phyloP scores from a whole-genome alignment of 1,140 invertebrate genomes.

The Thaumetopoea pityocampa region DNA sequence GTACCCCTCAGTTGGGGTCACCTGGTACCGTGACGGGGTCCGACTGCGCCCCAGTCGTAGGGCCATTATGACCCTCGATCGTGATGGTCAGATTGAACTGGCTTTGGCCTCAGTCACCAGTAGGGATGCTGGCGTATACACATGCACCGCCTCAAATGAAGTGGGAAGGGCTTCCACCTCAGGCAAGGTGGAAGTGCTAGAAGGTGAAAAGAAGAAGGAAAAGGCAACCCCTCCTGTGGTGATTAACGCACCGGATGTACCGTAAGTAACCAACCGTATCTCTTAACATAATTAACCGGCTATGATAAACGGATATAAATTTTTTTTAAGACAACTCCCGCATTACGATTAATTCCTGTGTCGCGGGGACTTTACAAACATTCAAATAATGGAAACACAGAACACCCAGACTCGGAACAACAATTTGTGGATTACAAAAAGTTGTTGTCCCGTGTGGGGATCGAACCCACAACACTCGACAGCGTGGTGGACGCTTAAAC shows the following conservation, averaged over 20 bases:
- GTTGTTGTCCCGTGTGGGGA: too few relatives aligned
- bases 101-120: conserved; percentile 79
- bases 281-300: not conserved
- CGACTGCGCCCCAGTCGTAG: conserved; percentile 85
- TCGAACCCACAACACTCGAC: too few relatives aligned
- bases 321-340: too few relatives aligned
- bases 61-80: conserved; percentile 84
- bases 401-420: too few relatives aligned
- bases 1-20: conserved; percentile 87
- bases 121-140: conserved; percentile 91
- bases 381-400: too few relatives aligned
- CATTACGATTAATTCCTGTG: too few relatives aligned
- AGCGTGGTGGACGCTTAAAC: too few relatives aligned
- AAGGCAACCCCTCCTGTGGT: conserved; percentile 64
- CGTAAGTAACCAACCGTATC: conserved; percentile 77
- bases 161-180: conserved; percentile 87
- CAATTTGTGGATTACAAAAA: too few relatives aligned
- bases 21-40: conserved; percentile 85
- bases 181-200: conserved; percentile 81
- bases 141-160: conserved; percentile 90
- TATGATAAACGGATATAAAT: too few relatives aligned
- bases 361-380: too few relatives aligned
- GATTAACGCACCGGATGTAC: conserved; percentile 73
- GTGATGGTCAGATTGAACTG: conserved; percentile 87
- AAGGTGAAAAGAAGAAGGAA: conserved; percentile 32